These are phyloP conservation scores for Arge pagana DNA, from an alignment of 2,888 invertebrate species.

Conservation along the genomic window DNA sequence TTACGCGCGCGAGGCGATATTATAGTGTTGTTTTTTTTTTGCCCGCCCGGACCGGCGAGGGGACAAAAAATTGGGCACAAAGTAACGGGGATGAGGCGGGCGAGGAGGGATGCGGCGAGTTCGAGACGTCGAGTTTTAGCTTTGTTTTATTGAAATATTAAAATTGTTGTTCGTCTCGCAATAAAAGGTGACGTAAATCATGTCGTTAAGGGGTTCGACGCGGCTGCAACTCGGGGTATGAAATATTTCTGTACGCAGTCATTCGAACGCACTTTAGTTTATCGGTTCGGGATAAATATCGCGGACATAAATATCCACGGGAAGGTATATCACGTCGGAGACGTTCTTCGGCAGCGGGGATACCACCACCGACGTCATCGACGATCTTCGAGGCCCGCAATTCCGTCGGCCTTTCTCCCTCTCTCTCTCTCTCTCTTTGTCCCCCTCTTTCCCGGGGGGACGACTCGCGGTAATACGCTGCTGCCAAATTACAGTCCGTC, in stretches of 20 bases:
- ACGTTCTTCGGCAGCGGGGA: too few species aligned
- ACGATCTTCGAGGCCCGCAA: too few species aligned
- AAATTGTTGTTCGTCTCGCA: neutral
- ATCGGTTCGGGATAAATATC: constrained; percentile 38
- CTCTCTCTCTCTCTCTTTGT: too few species aligned
- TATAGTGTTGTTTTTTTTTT: too few species aligned
- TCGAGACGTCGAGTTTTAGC: too few species aligned
- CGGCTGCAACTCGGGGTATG: constrained; percentile 1
- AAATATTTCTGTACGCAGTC: neutral
- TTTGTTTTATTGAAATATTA: neutral
- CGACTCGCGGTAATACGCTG: constrained; percentile 30
- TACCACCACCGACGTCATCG: too few species aligned
- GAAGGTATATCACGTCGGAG: constrained; percentile 22
- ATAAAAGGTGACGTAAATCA: constrained; percentile 15
- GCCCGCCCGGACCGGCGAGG: too few species aligned
- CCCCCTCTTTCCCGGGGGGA: too few species aligned
- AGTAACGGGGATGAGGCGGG: too few species aligned
- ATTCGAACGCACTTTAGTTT: constrained; percentile 3
- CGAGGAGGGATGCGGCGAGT: too few species aligned
- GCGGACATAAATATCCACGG: constrained; percentile 51
- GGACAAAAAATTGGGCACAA: neutral
- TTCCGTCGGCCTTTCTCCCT: too few species aligned
- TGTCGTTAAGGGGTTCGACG: constrained; percentile 18
- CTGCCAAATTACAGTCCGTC: constrained; percentile 56
- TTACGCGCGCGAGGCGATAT: too few species aligned